Evolutionary conservation across 2,113 vertebrate genomes (phyloP), one percentile per base, ranked within the genome.

Genomic region (Cyprinodon tularosa): DNA sequence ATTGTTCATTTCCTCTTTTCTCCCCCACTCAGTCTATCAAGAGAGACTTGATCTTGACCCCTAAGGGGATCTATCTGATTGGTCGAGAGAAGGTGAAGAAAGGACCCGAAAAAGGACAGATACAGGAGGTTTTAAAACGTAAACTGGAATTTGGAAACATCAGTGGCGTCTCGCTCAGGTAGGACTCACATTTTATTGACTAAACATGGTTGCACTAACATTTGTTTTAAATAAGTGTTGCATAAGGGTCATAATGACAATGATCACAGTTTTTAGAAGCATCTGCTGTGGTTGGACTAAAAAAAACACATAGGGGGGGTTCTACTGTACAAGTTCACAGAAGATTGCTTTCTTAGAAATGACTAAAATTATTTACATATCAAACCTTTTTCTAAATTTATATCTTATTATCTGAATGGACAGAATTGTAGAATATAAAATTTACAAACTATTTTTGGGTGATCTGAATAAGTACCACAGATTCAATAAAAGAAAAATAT

Each of bases 81-180:
- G 98, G 98, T 22, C 90, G 96, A 61, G 98, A 99, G 89, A 98
- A 99, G 78, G 94, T 98, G 76, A 99, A 98, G 89, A 99, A 97
- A 72, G 98, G 98, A 4, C 96, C 97, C 0, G 98, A 99, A 88
- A 99, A 99, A 83, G 98, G 98, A 1, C 95, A 96, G 77, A 97
- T 99, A 86, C 96, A 95, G 73, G 98, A 99, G 84, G 95, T 98
- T 45, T 91, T 99, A 62, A 99, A 99, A 88, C 95, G 97, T 83
- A 98, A 97, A 75, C 66, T 98, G 79, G 98, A 99, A 71, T 95
- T 99, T 57, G 94, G 87, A 38, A 92, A 86, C 0, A 91, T 99
- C 81, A 91, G 86, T 0, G 69, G 95, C 0, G 84, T 99, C 76
- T 98, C 97, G 0, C 94, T 93, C 66, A 93, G 92, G 92, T 93